Base-by-base conservation (phyloP, 1,140 invertebrate species). In the Euglossa dilemma region DNA sequence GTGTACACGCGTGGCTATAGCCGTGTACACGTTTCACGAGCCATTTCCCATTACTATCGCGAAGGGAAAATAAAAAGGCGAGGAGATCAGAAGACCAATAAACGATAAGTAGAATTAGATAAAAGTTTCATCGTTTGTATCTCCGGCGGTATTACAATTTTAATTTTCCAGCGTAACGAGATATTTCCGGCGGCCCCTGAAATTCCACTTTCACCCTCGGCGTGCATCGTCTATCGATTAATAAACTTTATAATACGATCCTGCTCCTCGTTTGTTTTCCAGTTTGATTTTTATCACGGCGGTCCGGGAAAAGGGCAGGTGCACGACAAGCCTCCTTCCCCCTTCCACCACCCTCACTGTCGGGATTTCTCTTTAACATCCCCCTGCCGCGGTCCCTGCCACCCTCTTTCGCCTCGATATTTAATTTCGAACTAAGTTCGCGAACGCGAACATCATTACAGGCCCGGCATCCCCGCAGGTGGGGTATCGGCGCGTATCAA, bases 161-260 rank as follows among this genome's bases (percentile, higher is more conserved):
- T 82, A 69, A 75, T 76, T 85, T 71, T 50, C 71, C 16, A 23
- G 20, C 50, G 79, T 81, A 81, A 76, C 82, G 78, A 80, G 89
- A 89, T 87, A 90, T 70, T 80, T 59, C 76, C 14, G n/a, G 83
- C 82, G 59, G 74, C 85, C 80, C 76, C 75, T 50, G 25, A 45
- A 66, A 83, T 88, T 87, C 59, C 54, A 36, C 59, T 64, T 63
- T 45, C 47, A 78, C 69, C 61, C 75, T 56, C 76, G 14, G 78
- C 84, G 85, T 66, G 87, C 88, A 88, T 89, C 86, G 90, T 91
- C 85, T 90, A 93, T 93, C 92, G 93, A 93, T 93, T 93, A 92
- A 93, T 92, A 93, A 93, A 93, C 88, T 93, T 93, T 93, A 92
- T 93, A 93, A 93, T 93, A 90, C 91, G 91, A 92, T 91, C 91